These are phyloP conservation scores for Eurypyga helias DNA, from an alignment of 2,113 vertebrate genomes.

Conservation along the genomic window DNA sequence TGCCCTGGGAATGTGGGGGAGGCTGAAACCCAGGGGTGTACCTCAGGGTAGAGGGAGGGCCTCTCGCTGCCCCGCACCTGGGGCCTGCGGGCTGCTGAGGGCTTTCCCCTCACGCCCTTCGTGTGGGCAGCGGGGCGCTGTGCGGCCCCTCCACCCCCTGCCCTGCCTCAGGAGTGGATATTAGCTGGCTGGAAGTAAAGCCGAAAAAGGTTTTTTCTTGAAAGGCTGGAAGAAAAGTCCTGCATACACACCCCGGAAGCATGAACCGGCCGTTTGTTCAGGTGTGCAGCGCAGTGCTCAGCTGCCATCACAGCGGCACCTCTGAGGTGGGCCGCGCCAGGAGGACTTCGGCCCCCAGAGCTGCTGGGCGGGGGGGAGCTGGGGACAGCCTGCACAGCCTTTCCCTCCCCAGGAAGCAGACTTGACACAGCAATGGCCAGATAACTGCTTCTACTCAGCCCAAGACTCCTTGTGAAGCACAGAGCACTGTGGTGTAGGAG, in stretches of 20 bases:
- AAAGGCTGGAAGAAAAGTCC: background rate
- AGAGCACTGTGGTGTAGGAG: fast-evolving
- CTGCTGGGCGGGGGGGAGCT: background rate
- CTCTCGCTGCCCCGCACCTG: too few species aligned
- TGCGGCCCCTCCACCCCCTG: fast-evolving
- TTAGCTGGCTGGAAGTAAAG: too few species aligned
- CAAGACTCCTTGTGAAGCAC: fast-evolving
- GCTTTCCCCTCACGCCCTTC: fast-evolving
- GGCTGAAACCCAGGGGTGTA: fast-evolving
- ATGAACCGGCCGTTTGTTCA: fast-evolving
- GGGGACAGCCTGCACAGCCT: fast-evolving
- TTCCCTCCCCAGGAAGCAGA: background rate
- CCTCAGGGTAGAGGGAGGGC: fast-evolving
- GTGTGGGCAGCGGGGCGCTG: too few species aligned
- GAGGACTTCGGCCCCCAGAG: fast-evolving
- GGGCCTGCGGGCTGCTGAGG: too few species aligned
- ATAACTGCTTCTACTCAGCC: fast-evolving
- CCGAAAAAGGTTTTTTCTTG: fast-evolving
- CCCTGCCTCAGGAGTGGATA: background rate
- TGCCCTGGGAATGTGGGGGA: background rate
- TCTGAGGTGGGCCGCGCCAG: fast-evolving
- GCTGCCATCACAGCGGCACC: fast-evolving
- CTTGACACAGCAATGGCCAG: background rate
- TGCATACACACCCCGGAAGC: fast-evolving
- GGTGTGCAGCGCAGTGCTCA: fast-evolving